phyloP scores from a whole-genome alignment of 1,140 invertebrate species.

The Ylistrum balloti region DNA sequence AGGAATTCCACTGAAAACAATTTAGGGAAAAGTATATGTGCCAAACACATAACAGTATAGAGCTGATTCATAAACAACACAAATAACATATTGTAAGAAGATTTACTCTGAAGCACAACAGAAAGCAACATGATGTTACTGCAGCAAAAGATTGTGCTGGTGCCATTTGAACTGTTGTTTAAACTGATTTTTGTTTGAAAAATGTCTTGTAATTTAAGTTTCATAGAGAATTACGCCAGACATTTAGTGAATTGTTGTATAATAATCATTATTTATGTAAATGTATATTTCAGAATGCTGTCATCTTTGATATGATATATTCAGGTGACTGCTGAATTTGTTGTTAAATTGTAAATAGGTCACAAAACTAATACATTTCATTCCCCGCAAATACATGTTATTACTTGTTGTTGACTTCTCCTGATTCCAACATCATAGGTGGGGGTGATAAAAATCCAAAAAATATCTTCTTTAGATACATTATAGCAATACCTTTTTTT shows the following conservation, averaged over 20 bases:
- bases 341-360: conserved; percentile 6
- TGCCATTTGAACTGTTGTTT: too few relatives aligned
- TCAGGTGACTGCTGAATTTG: background rate
- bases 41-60: too few relatives aligned
- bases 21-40: too few relatives aligned
- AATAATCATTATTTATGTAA: conserved; percentile 22
- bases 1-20: too few relatives aligned
- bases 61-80: too few relatives aligned
- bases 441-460: background rate
- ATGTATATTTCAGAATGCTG: background rate
- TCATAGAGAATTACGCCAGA: background rate
- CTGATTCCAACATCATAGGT: background rate
- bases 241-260: background rate
- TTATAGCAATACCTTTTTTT: background rate
- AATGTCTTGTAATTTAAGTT: background rate
- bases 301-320: background rate
- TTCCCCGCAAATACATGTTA: background rate
- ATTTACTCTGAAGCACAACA: too few relatives aligned
- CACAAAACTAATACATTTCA: background rate
- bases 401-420: background rate
- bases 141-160: too few relatives aligned
- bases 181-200: too few relatives aligned
- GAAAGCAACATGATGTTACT: too few relatives aligned
- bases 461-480: background rate
- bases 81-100: too few relatives aligned